These are phyloP conservation scores for Dendrolimus houi DNA, from an alignment of 2,888 invertebrate genomes.

Conservation along the genomic window DNA sequence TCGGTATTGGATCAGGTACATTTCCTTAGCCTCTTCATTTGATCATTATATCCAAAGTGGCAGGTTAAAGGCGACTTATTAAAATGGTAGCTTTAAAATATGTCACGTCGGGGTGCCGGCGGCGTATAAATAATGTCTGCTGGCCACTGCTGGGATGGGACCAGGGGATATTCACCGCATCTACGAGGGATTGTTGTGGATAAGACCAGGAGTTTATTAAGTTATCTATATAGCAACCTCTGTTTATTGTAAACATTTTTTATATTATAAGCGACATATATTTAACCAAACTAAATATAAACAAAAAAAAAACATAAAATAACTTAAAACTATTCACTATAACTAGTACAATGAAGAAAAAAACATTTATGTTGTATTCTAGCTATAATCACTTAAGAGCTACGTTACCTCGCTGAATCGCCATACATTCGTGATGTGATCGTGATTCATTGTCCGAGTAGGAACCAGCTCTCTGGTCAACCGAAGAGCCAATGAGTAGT, in stretches of 20 bases:
- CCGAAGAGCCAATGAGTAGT: too few relatives aligned
- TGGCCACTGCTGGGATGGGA: conserved; percentile 37
- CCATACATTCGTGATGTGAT: too few relatives aligned
- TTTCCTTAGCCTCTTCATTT: conserved; percentile 19
- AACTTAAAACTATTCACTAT: too few relatives aligned
- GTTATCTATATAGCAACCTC: background rate
- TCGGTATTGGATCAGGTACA: background rate
- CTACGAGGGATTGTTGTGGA: conserved; percentile 21
- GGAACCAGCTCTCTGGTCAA: too few relatives aligned
- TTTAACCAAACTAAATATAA: too few relatives aligned
- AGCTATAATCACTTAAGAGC: conserved; percentile 12
- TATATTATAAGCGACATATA: too few relatives aligned
- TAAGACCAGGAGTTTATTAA: conserved; percentile 8
- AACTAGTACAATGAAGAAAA: background rate
- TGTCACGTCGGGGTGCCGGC: conserved; percentile 59
- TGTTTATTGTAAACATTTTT: background rate
- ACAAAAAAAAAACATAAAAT: background rate
- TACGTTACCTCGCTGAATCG: background rate
- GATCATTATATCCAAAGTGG: conserved; percentile 28
- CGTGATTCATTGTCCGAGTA: too few relatives aligned
- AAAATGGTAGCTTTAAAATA: conserved; percentile 70
- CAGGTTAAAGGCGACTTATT: conserved; percentile 66
- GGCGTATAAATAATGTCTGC: conserved; percentile 60
- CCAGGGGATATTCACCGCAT: conserved; percentile 20
- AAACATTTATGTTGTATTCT: conserved; percentile 8